A percentile compares a stretch with the other conserved stretches of the same genome.
Evolutionary conservation across 2,797 vertebrate species (phyloP).

Genomic region (Oceanodroma leucorhoa): DNA sequence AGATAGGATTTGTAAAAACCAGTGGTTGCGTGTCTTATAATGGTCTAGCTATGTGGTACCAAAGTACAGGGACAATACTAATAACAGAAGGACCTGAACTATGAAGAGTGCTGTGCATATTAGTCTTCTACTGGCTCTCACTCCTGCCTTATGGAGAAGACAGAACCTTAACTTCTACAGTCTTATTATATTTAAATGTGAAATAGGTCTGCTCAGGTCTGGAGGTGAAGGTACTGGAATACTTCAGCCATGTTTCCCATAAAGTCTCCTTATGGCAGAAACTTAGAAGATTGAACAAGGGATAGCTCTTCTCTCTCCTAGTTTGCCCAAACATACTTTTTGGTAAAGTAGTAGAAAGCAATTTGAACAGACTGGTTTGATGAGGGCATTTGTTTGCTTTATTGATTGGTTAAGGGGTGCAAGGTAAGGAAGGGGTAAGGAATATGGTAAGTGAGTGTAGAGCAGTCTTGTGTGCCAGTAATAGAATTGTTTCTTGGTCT

Average conservation of each 20-base stretch:
- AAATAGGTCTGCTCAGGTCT: background rate
- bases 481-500: background rate
- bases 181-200: background rate
- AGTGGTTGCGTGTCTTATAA: accelerated
- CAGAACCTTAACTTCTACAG: background rate
- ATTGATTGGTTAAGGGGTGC: accelerated
- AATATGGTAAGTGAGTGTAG: background rate
- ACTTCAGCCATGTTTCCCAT: background rate
- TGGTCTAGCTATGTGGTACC: background rate
- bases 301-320: background rate
- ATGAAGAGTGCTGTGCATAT: background rate
- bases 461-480: background rate
- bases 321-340: background rate
- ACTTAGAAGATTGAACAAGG: background rate
- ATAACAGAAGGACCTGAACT: background rate
- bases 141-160: background rate
- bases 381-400: background rate
- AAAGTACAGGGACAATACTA: background rate
- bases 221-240: background rate
- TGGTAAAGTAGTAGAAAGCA: background rate
- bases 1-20: background rate
- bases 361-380: background rate
- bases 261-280: background rate
- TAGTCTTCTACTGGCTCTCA: background rate
- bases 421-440: background rate